These are phyloP conservation scores for Clitarchus hookeri DNA, from an alignment of 2,888 invertebrate genomes.

Conservation along the genomic window DNA sequence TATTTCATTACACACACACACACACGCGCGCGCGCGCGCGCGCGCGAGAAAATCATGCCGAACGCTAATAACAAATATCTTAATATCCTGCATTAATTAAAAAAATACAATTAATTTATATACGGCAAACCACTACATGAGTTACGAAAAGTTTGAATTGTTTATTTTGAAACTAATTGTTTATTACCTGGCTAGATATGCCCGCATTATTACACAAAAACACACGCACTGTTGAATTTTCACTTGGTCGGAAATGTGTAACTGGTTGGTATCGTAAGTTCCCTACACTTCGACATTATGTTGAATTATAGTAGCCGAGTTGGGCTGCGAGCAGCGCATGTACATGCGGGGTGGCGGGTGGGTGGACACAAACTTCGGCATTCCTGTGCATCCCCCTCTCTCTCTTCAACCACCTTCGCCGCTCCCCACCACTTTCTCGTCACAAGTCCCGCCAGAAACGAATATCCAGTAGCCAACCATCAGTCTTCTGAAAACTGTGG, in stretches of 20 bases:
- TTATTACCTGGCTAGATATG: neutral
- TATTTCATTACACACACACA: too few relatives aligned
- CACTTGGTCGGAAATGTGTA: neutral
- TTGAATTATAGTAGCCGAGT: neutral
- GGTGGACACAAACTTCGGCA: constrained; percentile 38
- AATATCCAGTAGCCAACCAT: constrained; percentile 39
- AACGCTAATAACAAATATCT: too few relatives aligned
- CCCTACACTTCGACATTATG: neutral
- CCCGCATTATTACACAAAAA: neutral
- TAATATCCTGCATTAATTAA: too few relatives aligned
- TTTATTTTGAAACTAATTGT: neutral
- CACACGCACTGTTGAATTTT: neutral
- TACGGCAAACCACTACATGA: too few relatives aligned
- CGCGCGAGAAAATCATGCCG: too few relatives aligned
- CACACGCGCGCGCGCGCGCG: too few relatives aligned
- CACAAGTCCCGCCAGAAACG: constrained; percentile 35
- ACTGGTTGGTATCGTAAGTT: neutral
- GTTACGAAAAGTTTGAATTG: too few relatives aligned
- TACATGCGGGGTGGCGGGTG: constrained; percentile 30
- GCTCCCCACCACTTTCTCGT: constrained; percentile 23
- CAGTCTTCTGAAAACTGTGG: constrained; percentile 37
- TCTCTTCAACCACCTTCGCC: constrained; percentile 10
- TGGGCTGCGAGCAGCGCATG: neutral
- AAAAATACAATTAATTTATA: too few relatives aligned
- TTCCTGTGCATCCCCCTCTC: constrained; percentile 36